Percentiles rank a stretch among this genome's conserved stretches.
phyloP scores from a whole-genome alignment of 1,140 invertebrate genomes.

The Sarcophaga peregrina region DNA sequence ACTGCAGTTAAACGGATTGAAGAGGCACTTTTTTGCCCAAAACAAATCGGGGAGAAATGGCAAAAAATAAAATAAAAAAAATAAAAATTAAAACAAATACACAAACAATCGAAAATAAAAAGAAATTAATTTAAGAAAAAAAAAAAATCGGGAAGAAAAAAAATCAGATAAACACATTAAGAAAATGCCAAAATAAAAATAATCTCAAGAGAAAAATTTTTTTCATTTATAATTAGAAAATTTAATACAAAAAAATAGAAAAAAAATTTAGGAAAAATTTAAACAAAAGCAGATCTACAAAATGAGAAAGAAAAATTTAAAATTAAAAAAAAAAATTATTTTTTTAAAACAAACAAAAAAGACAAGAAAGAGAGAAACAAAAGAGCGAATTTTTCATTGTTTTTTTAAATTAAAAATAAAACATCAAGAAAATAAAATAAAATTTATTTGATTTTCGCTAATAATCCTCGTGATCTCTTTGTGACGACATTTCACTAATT shows the following conservation, averaged over 20 bases:
- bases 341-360: too few relatives aligned
- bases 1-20: constrained; percentile 7
- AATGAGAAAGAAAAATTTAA: too few relatives aligned
- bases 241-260: too few relatives aligned
- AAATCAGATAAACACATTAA: too few relatives aligned
- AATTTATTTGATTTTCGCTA: neutral
- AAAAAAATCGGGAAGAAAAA: too few relatives aligned
- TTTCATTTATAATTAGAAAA: too few relatives aligned
- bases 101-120: neutral
- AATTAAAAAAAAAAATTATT: too few relatives aligned
- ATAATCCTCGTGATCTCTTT: neutral
- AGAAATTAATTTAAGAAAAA: neutral
- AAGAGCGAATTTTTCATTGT: neutral
- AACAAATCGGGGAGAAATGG: neutral
- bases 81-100: neutral
- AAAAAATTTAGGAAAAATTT: too few relatives aligned
- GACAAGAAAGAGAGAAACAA: too few relatives aligned
- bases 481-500: neutral
- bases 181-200: too few relatives aligned
- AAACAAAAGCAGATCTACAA: too few relatives aligned
- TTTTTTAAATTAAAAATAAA: neutral
- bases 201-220: too few relatives aligned
- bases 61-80: neutral
- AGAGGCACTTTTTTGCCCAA: neutral
- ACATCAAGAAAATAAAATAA: neutral